Evolutionary conservation across 2,113 vertebrate genomes (phyloP), one percentile per base, ranked within the genome.

Genomic region (Spermophilus dauricus): DNA sequence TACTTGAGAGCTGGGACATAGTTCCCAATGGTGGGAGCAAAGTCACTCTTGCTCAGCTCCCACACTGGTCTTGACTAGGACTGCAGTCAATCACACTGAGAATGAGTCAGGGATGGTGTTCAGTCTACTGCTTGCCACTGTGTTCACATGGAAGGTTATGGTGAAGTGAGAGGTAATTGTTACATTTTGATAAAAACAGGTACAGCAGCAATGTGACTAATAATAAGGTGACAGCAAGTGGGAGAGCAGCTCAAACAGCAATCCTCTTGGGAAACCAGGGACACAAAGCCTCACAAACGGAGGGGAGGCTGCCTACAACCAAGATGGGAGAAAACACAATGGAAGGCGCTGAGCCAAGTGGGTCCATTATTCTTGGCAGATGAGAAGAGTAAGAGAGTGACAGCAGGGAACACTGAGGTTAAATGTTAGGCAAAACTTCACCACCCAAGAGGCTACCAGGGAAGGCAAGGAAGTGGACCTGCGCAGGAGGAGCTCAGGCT

Each of bases 371-470:
- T 53, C 69, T n/a, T 2, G 20, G 88, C 65, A 13, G 8, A 34
- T 76, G 89, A 72, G 82, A 42, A 82, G n/a, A 89, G 7, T 4
- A 12, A 26, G 77, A 37, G 18, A 45, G 39, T 51, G 76, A 72
- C 88, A 84, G 86, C 42, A 76, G 76, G 81, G 87, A 86, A 92
- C 39, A n/a, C 20, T 1, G 86, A 90, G 61, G 84, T 61, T 67
- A 83, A 87, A 70, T 11, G 69, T 42, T 2, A 53, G 93, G 83
- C 42, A 58, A 61, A 91, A 76, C 85, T 75, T 39, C 17, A 76
- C 56, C n/a, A 42, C 1, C 2, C 39, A 65, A 4, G 9, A 89
- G 75, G 61, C 87, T 48, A 28, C 39, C 26, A 10, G 67, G 56
- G 83, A 48, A 28, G 70, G 72, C 34, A 0, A 39, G 34, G 51